Evolutionary conservation across 1,140 invertebrate genomes (phyloP), one percentile per base, ranked within the genome.

Genomic region (Campodea augens): DNA sequence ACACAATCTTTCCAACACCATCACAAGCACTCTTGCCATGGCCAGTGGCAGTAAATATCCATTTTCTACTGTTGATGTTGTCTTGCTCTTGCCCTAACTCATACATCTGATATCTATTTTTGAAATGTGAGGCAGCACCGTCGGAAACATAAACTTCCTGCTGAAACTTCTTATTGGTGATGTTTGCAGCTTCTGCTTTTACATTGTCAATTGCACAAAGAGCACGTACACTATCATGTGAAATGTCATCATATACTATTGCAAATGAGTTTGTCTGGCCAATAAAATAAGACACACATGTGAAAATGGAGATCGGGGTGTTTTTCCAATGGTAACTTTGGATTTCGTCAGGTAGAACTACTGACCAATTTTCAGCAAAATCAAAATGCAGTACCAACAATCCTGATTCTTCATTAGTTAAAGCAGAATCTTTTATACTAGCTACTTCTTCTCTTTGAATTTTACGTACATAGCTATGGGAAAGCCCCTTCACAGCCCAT

Each of bases 31-130:
- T 19, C 15, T 37, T 19, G 20, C 36, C 15, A 3, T n/a, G 36
- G 15, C 36, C 36, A 18, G 36, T 37, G 15, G 36, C 36, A 37
- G 4, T 37, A 19, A 37, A 37, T 37, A 37, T 18, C 36, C 36
- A 37, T 37, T 37, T 37, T 18, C 36, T n/a, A 4, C 20, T n/a
- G n/a, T 18, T 10, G 4, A 18, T 19, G 20, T 37, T 37, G 20
- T 37, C 20, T 37, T 3, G n/a, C n/a, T n/a, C n/a, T n/a, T n/a
- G 15, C 20, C 36, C 36, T n/a, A 37, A 37, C 36, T 37, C 36
- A 37, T 18, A 37, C 20, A 37, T n/a, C 36, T 37, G 36, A 37
- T 37, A 37, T 19, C 36, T 37, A 19, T 37, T 37, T 37, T 37
- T 10, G 20, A 37, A 37, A 37, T 37, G 36, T 19, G 36, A 37